phyloP scores from a whole-genome alignment of 1,140 invertebrate species.

The Galendromus occidentalis region DNA sequence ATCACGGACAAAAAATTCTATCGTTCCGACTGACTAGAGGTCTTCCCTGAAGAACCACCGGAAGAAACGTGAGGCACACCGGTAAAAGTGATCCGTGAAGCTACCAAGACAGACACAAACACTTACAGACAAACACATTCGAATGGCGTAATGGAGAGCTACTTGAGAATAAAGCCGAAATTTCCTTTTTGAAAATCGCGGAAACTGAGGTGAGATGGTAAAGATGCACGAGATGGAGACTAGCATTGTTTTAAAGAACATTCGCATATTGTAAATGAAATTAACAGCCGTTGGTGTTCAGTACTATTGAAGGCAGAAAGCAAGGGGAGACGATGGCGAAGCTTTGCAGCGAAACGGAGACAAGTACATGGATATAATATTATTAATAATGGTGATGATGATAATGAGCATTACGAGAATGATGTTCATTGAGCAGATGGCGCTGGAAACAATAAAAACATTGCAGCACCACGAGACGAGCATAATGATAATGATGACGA shows the following conservation, averaged over 20 bases:
- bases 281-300: neutral
- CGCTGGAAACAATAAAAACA: neutral
- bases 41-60: no score
- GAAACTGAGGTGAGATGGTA: no score
- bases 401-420: neutral
- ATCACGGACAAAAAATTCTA: no score
- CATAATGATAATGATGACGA: neutral
- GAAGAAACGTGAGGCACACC: no score
- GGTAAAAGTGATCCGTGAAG: no score
- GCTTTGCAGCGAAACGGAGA: neutral
- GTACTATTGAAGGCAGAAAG: neutral
- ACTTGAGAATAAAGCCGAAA: no score
- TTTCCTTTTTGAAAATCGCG: no score
- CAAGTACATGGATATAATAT: neutral
- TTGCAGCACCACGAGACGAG: neutral
- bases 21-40: no score
- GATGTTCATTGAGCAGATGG: neutral
- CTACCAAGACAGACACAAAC: no score
- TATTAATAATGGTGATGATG: neutral
- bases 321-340: neutral
- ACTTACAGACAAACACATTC: no score
- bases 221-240: neutral
- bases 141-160: no score
- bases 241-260: neutral
- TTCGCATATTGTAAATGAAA: neutral